A percentile compares a stretch with the other conserved stretches of the same genome.
phyloP scores from a whole-genome alignment of 2,113 vertebrate genomes.

The Catharus bicknelli region DNA sequence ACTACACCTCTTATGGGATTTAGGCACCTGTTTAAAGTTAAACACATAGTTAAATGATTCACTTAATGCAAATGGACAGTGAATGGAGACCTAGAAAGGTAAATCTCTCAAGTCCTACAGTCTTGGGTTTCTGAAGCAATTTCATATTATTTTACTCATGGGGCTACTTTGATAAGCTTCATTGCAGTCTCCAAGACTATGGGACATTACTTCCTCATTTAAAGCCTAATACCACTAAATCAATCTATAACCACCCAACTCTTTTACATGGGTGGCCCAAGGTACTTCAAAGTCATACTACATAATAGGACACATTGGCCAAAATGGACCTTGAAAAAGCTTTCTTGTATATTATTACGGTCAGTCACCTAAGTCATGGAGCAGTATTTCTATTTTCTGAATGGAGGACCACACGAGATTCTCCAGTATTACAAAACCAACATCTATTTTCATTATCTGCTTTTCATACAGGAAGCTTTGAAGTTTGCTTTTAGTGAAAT shows the following conservation, averaged over 20 bases:
- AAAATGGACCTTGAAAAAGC: constrained; percentile 44
- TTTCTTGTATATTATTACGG: not conserved
- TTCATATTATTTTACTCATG: constrained; percentile 50
- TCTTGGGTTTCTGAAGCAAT: constrained; percentile 55
- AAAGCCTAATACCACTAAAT: constrained; percentile 57
- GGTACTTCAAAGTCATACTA: constrained; percentile 61
- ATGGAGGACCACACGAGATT: not conserved
- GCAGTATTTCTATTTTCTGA: constrained; percentile 16
- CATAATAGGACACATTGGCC: constrained; percentile 13
- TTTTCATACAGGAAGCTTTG: not conserved
- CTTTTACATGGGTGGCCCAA: constrained; percentile 29
- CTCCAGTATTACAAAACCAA: not conserved
- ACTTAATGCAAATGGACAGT: constrained; percentile 46
- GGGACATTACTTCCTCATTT: constrained; percentile 63
- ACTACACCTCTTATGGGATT: not conserved
- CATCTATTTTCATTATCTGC: not conserved
- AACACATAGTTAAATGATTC: constrained; percentile 46
- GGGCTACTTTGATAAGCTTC: constrained; percentile 57
- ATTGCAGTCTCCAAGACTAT: constrained; percentile 25
- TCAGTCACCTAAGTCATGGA: not conserved
- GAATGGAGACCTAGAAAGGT: constrained; percentile 45
- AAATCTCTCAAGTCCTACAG: constrained; percentile 55
- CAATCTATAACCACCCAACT: constrained; percentile 61
- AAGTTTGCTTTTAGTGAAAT: not conserved
- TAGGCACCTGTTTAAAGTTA: constrained; percentile 49